Evolutionary conservation across 2,113 vertebrate genomes (phyloP).

Genomic region (Chelonoidis abingdonii): DNA sequence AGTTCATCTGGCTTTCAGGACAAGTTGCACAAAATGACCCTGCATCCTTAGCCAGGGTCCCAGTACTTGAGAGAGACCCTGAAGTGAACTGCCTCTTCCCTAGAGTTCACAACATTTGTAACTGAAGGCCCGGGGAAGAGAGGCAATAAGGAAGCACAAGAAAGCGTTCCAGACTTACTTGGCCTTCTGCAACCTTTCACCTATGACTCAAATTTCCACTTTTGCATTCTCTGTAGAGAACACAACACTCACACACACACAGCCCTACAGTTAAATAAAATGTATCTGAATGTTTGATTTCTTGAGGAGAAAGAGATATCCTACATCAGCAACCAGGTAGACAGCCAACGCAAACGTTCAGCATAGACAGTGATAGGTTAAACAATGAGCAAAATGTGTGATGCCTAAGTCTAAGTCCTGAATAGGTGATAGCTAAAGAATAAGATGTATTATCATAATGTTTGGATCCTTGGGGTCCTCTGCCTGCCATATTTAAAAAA

Average conservation of each 20-base stretch:
- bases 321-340: neutral
- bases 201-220: no score
- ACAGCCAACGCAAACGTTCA: accelerated
- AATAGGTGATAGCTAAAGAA: neutral
- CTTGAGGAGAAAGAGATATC: neutral
- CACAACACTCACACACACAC: no score
- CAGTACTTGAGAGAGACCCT: no score
- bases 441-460: neutral
- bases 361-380: accelerated
- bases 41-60: neutral
- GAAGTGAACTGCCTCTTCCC: no score
- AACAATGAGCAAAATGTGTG: neutral
- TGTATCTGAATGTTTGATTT: neutral
- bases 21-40: accelerated
- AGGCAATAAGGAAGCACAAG: no score
- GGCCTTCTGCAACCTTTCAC: no score
- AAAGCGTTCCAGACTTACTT: no score
- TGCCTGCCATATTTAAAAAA: neutral
- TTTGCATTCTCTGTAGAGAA: no score
- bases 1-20: neutral
- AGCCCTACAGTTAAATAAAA: neutral
- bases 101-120: no score
- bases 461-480: neutral
- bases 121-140: no score
- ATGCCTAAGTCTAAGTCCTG: neutral